Evolutionary conservation across 2,888 invertebrate genomes (phyloP).

Genomic region (Platypus cylindrus): DNA sequence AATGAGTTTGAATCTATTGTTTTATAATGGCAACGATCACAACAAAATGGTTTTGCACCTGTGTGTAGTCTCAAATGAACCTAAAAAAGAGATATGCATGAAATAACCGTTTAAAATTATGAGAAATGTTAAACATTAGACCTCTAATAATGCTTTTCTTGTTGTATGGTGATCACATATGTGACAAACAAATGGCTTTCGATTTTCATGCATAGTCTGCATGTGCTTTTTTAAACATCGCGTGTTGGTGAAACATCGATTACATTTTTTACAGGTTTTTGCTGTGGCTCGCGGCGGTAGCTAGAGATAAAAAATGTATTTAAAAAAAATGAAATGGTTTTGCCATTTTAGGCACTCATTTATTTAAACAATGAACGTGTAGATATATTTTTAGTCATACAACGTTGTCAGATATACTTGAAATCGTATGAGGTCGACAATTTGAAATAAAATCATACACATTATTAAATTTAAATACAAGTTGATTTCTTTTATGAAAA

Average conservation of each 20-base stretch:
- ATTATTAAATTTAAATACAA: too few relatives aligned
- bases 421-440: too few relatives aligned
- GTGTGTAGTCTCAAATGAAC: constrained; percentile 65
- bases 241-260: constrained; percentile 52
- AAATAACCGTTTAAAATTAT: background rate
- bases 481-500: too few relatives aligned
- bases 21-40: constrained; percentile 53
- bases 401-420: too few relatives aligned
- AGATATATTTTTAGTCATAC: too few relatives aligned
- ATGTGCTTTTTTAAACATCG: constrained; percentile 56
- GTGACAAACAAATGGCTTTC: constrained; percentile 60
- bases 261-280: constrained; percentile 55
- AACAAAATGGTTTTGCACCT: constrained; percentile 64
- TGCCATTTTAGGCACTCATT: too few relatives aligned
- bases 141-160: constrained; percentile 54
- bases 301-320: constrained; percentile 18
- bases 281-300: constrained; percentile 41
- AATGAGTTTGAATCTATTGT: constrained; percentile 67
- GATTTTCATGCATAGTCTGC: constrained; percentile 59
- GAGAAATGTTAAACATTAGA: constrained; percentile 15
- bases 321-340: too few relatives aligned
- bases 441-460: too few relatives aligned
- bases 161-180: constrained; percentile 62
- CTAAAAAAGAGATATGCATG: constrained; percentile 25
- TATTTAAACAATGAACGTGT: too few relatives aligned